Evolutionary conservation across 2,113 vertebrate genomes (phyloP).

Genomic region (Anguilla japonica): DNA sequence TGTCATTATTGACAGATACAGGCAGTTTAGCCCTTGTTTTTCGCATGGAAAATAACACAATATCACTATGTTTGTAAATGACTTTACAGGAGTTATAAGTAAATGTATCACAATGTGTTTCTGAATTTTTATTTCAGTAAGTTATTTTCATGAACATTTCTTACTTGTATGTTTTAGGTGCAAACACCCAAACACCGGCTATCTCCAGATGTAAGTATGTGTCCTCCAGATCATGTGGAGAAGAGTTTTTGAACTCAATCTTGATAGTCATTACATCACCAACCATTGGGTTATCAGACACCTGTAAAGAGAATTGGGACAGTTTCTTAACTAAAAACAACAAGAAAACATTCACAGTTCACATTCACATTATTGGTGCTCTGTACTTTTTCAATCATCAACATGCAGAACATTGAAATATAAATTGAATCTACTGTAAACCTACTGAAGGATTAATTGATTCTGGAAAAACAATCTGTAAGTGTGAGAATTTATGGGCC

Average conservation of each 20-base stretch:
- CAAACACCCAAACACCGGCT: conserved; percentile 58
- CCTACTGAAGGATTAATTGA: not conserved
- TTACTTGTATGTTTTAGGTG: conserved; percentile 71
- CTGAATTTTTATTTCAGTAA: not conserved
- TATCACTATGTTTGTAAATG: no score
- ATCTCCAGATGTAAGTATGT: conserved; percentile 74
- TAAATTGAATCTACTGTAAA: not conserved
- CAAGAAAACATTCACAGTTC: not conserved
- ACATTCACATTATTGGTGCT: not conserved
- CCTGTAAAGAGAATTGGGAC: not conserved
- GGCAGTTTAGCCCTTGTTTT: no score
- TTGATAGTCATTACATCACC: conserved; percentile 65
- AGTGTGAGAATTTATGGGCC: not conserved
- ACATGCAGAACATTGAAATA: not conserved
- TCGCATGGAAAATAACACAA: no score
- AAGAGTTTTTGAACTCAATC: conserved; percentile 80
- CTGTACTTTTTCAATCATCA: not conserved
- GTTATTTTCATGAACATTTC: not conserved
- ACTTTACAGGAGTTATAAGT: no score
- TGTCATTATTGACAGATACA: no score
- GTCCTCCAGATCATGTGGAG: conserved; percentile 61
- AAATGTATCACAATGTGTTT: no score
- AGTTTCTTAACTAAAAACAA: not conserved
- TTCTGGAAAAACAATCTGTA: not conserved
- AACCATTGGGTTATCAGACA: conserved; percentile 29